Base-by-base conservation (phyloP, 2,113 vertebrate genomes). In the Vireo altiloquus region DNA sequence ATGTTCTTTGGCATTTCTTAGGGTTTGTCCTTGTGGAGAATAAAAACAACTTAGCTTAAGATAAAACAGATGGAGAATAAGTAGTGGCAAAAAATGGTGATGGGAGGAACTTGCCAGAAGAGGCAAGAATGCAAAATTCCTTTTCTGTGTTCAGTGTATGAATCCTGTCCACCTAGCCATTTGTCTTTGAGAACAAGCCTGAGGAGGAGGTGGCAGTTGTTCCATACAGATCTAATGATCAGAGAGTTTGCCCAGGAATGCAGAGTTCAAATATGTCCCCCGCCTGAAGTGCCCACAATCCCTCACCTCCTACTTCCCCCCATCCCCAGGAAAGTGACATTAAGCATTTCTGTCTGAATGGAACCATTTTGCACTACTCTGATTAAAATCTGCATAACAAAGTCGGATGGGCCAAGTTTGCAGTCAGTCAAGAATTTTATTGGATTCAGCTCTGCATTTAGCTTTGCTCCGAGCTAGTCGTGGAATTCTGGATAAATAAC, bases 371-470 rank as follows among this genome's bases (percentile, higher is more conserved):
- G 22, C 7, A 6, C 42, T 66, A 21, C 59, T 66, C 25, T 82
- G 79, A 90, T 83, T 81, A 65, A 94, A 94, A 94, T 81, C 90
- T 92, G 47, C 47, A 18, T 46, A 90, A 44, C 68, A 87, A 76
- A 74, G 11, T 74, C 0, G 0, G 6, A 44, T 70, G 66, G 90
- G 76, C 76, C 82, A 77, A 88, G 78, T 93, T 52, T 95, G 50
- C 83, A 89, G 61, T 75, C 44, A 84, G 60, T 91, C 25, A 82
- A 92, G 53, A 87, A 66, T 93, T 71, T 93, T 66, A 28, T 60
- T 95, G 83, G 80, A 89, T 91, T 89, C 56, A 49, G 42, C 17
- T 75, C 56, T 44, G 60, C 35, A 10, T 61, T 94, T 70, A 78
- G 46, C 52, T 90, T 89, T 64, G 60, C 35, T 70, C 24, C 0